A percentile compares a stretch with the other conserved stretches of the same genome.
Evolutionary conservation across 2,797 vertebrate genomes (phyloP).

Genomic region (Helicolenus hilgendorfi): DNA sequence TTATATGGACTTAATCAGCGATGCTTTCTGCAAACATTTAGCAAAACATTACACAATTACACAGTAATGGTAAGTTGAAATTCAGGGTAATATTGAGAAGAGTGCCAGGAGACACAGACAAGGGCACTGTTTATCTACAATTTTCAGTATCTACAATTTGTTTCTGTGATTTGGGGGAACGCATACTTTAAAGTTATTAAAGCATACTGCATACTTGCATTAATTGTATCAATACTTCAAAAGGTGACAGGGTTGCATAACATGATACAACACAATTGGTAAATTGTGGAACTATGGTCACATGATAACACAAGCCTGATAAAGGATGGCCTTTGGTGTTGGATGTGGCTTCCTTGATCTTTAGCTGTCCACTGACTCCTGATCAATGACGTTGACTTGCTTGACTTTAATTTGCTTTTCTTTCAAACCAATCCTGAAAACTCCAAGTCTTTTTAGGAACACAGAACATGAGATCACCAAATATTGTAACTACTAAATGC

Average conservation of each 20-base stretch:
- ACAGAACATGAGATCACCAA: neutral
- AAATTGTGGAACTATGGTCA: neutral
- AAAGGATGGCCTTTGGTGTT: neutral
- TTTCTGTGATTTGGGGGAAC: neutral
- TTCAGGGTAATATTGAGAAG: constrained; percentile 20
- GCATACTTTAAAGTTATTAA: neutral
- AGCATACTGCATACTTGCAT: neutral
- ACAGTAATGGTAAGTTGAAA: constrained; percentile 34
- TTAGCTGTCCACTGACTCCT: neutral
- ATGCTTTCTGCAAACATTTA: constrained; percentile 65
- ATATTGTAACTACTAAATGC: neutral
- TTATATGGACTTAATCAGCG: neutral
- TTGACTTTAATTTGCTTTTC: too few relatives aligned
- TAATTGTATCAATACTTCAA: neutral
- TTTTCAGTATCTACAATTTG: too few relatives aligned
- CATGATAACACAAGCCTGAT: neutral
- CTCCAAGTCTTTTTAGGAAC: neutral
- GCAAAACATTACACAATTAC: constrained; percentile 64
- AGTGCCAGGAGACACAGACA: neutral
- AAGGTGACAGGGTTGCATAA: neutral
- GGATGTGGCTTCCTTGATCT: neutral
- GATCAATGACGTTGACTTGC: neutral
- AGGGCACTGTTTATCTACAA: neutral
- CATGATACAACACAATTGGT: neutral
- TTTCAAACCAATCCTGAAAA: neutral